Evolutionary conservation across 2,888 invertebrate genomes (phyloP), one percentile per base, ranked within the genome.

Genomic region (Clivina fossor): DNA sequence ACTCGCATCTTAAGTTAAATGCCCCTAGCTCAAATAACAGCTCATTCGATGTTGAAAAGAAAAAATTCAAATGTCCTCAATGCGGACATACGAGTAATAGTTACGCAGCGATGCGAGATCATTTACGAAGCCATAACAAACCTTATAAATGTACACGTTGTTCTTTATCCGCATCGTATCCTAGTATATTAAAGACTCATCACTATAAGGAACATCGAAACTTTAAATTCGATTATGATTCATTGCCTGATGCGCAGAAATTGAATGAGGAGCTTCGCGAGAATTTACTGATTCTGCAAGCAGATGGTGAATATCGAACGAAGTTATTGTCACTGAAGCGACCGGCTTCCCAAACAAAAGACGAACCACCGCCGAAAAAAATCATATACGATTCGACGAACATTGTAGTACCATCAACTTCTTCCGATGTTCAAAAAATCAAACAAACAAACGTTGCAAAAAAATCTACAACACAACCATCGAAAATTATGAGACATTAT

Each of bases 91-190:
- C 63, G 1, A 67, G 67, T 4, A 62, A 66, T 20, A 67, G 67
- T 4, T 54, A 68, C 1, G 63, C 65, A 0, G 51, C 63, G 1
- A 71, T 78, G 61, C 68, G 69, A 38, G 68, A 69, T 30, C 78
- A 79, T 56, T 61, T 78, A 1, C 68, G 68, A 2, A 67, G 63
- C 2, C 78, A 79, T 60, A 68, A 72, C 4, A 72, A 74, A 51
- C 67, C 74, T 0, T 72, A 71, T 33, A 66, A 71, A 47, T 79
- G 79, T 62, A 71, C 68, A 16, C 63, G 72, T 26, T 79, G 79
- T 56, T 50, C 64, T 0, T 56, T 62, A n/a, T 63, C 65, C 0
- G 76, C 73, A 41, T 65, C 64, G 3, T 68, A 62, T 9, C 63
- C 70, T 1, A 57, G 56, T 1, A 62, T 67, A 1, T 68, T 71